These are phyloP conservation scores for Heterodera schachtii DNA, from an alignment of 1,140 invertebrate genomes.

Conservation along the genomic window DNA sequence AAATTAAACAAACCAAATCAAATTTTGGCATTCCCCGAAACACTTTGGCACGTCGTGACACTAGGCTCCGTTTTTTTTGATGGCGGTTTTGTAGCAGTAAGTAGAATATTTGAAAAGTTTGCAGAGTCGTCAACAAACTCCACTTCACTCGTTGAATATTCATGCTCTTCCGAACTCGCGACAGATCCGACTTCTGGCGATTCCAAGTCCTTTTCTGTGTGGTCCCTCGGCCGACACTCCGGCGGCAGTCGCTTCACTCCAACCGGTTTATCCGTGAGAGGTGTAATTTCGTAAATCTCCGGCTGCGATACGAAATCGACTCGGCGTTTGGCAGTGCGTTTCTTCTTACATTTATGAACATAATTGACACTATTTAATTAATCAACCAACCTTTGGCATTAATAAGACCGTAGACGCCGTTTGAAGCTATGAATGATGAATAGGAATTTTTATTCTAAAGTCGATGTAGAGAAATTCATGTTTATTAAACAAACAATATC, in stretches of 20 bases:
- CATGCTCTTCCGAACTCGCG: background rate
- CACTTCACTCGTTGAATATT: background rate
- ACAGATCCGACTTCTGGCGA: background rate
- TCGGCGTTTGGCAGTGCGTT: background rate
- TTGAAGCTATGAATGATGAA: constrained; percentile 2
- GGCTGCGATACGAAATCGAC: constrained; percentile 13
- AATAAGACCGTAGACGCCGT: background rate
- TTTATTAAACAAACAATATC: too few species aligned
- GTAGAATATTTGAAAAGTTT: background rate
- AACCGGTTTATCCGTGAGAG: constrained; percentile 15
- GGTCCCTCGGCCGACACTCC: background rate
- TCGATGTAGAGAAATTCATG: too few species aligned
- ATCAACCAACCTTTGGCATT: constrained; percentile 9
- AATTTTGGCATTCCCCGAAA: background rate
- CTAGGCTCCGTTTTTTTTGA: background rate
- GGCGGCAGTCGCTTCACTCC: constrained; percentile 12
- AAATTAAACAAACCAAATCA: background rate
- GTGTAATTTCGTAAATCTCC: constrained; percentile 20
- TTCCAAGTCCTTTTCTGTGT: background rate
- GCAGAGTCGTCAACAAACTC: background rate
- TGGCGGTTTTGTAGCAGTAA: background rate
- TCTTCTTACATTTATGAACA: background rate
- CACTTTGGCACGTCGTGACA: background rate
- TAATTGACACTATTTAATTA: background rate
- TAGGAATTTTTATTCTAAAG: too few species aligned